A percentile compares a stretch with the other conserved stretches of the same genome.
Evolutionary conservation across 1,140 invertebrate genomes (phyloP).

Genomic region (Physella acuta): DNA sequence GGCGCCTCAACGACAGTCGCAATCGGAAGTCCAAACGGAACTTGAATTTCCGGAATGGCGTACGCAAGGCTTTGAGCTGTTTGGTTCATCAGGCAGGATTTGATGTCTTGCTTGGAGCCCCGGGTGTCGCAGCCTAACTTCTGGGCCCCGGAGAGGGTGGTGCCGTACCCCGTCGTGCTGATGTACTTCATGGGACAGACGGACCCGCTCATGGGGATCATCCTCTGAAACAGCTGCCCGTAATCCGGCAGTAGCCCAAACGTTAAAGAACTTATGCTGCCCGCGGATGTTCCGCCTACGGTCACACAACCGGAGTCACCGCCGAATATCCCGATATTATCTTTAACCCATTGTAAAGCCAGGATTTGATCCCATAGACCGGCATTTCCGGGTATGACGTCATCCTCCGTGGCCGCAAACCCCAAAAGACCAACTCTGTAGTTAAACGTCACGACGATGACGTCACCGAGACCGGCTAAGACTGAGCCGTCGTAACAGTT

Average conservation of each 20-base stretch:
- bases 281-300: constrained; percentile 44
- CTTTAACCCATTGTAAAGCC: constrained; percentile 77
- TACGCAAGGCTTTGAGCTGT: background rate
- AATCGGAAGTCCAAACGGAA: background rate
- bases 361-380: constrained; percentile 82
- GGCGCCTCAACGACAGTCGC: background rate
- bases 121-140: background rate
- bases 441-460: constrained; percentile 63
- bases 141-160: background rate
- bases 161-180: background rate
- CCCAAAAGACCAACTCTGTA: constrained; percentile 63
- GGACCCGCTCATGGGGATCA: background rate
- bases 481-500: background rate
- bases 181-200: background rate
- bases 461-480: constrained; percentile 32
- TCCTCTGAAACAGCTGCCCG: constrained; percentile 6
- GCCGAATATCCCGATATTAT: constrained; percentile 44
- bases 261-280: constrained; percentile 12
- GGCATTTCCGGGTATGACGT: constrained; percentile 60
- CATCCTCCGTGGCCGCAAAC: constrained; percentile 34
- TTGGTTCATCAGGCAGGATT: background rate
- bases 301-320: constrained; percentile 40
- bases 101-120: background rate
- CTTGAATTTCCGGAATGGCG: background rate
- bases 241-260: background rate